Evolutionary conservation across 2,888 invertebrate genomes (phyloP).

Genomic region (Aleiodes alternator): DNA sequence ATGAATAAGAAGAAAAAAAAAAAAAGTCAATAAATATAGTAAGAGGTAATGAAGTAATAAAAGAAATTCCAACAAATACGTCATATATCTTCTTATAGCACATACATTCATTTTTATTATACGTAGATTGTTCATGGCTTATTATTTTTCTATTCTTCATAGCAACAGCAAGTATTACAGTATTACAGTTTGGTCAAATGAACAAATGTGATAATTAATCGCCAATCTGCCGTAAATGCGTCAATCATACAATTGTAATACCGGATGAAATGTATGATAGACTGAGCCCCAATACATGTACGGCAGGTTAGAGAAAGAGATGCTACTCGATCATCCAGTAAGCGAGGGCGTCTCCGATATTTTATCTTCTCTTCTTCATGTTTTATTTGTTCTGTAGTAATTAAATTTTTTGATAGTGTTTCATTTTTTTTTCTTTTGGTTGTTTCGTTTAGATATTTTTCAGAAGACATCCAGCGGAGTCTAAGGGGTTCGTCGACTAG

Average conservation of each 20-base stretch:
- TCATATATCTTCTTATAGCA: conserved; percentile 64
- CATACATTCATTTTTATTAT: conserved; percentile 74
- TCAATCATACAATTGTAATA: conserved; percentile 61
- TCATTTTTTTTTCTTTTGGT: not conserved
- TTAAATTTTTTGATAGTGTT: conserved; percentile 51
- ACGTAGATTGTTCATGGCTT: conserved; percentile 74
- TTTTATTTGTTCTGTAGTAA: conserved; percentile 50
- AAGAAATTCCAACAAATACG: conserved; percentile 31
- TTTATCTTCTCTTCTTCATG: conserved; percentile 29
- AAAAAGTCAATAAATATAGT: conserved; percentile 30
- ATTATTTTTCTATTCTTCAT: conserved; percentile 69
- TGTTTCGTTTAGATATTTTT: conserved; percentile 59
- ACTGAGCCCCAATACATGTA: conserved; percentile 78
- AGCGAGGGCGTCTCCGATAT: conserved; percentile 65
- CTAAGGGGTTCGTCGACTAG: conserved; percentile 69
- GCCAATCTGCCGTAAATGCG: conserved; percentile 69
- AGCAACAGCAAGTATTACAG: conserved; percentile 73
- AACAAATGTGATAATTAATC: conserved; percentile 65
- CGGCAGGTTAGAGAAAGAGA: conserved; percentile 74
- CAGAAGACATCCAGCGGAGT: conserved; percentile 69
- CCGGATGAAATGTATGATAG: conserved; percentile 77
- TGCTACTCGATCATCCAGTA: conserved; percentile 70
- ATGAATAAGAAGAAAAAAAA: not conserved
- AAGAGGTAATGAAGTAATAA: conserved; percentile 39
- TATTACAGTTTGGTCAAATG: conserved; percentile 71